A percentile compares a stretch with the other conserved stretches of the same genome.
Evolutionary conservation across 2,113 vertebrate species (phyloP).

Genomic region (Dolichallabes microphthalmus): DNA sequence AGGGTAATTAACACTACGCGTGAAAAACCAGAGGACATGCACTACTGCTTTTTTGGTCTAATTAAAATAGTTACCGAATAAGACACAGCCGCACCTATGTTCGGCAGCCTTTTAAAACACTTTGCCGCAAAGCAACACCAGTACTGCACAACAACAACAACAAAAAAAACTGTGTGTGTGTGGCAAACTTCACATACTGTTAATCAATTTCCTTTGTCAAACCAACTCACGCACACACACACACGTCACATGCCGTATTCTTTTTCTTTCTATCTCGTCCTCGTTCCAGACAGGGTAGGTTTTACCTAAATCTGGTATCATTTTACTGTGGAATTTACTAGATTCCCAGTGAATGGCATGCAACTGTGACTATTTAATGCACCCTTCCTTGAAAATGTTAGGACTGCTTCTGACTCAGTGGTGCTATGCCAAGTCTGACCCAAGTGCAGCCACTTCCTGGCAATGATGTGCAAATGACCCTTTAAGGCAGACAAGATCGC

Average conservation of each 20-base stretch:
- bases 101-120: background rate
- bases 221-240: background rate
- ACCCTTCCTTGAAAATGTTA: background rate
- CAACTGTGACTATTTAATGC: background rate
- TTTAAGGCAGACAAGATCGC: conserved; percentile 4
- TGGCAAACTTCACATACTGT: background rate
- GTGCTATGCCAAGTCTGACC: background rate
- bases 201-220: background rate
- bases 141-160: too few species aligned
- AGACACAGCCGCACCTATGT: background rate
- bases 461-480: conserved; percentile 22
- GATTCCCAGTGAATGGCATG: background rate
- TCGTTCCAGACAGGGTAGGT: background rate
- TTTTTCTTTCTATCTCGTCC: background rate
- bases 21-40: background rate
- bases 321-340: background rate
- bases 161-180: background rate
- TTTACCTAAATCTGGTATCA: background rate
- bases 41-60: background rate
- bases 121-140: background rate
- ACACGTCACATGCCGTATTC: background rate
- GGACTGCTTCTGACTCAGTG: background rate
- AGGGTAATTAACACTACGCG: background rate
- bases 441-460: conserved; percentile 14
- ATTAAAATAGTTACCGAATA: background rate